These are phyloP conservation scores for Morbakka virulenta DNA, from an alignment of 30 jellyfish, hydroid and myxozoan genomes.

Conservation along the genomic window DNA sequence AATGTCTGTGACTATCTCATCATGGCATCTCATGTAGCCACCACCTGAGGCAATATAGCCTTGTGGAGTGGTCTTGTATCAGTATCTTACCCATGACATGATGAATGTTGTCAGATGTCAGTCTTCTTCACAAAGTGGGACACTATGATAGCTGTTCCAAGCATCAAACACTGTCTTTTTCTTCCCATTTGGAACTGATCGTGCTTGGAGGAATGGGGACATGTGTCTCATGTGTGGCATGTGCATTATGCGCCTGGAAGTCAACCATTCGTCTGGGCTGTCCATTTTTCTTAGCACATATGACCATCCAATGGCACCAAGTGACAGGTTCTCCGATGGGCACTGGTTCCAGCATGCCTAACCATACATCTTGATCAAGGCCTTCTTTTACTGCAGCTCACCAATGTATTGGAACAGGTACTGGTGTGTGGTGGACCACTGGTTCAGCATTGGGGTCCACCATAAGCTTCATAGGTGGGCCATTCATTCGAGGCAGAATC, in stretches of 20 bases:
- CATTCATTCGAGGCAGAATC: too few species aligned
- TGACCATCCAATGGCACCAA: constrained; percentile 54
- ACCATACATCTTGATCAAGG: constrained; percentile 35
- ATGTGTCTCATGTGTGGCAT: constrained; percentile 27
- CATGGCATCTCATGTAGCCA: too few species aligned
- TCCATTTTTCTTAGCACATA: constrained; percentile 41
- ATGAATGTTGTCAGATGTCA: too few species aligned
- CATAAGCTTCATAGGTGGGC: too few species aligned
- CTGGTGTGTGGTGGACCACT: constrained; percentile 39
- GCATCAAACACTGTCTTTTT: too few species aligned
- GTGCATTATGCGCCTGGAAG: constrained; percentile 26
- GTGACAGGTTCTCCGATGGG: constrained; percentile 47
- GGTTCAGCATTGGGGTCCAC: too few species aligned
- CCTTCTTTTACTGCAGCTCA: constrained; percentile 44
- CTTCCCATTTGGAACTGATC: too few species aligned
- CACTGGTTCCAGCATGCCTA: constrained; percentile 49
- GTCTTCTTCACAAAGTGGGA: too few species aligned
- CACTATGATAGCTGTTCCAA: too few species aligned
- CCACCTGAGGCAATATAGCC: too few species aligned
- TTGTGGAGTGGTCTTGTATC: not conserved
- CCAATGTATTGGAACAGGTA: constrained; percentile 27
- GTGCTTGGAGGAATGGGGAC: too few species aligned
- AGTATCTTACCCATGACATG: constrained; percentile 2
- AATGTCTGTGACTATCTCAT: too few species aligned
- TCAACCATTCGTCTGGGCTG: constrained; percentile 41